Percentiles rank a stretch among this genome's conserved stretches.
Evolutionary conservation across 2,113 vertebrate genomes (phyloP).

Genomic region (Electrona antarctica): DNA sequence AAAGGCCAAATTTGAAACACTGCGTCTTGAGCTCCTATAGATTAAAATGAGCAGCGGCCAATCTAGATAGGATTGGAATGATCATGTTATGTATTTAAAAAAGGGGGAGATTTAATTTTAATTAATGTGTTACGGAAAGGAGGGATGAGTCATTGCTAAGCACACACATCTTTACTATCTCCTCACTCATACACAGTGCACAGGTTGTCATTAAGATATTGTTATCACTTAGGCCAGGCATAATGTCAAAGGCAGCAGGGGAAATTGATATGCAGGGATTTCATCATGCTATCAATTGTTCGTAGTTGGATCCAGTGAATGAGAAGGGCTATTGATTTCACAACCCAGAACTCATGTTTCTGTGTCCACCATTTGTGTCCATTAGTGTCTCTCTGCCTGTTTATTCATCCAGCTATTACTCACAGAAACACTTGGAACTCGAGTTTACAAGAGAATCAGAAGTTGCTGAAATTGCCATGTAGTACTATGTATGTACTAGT

Average conservation of each 20-base stretch:
- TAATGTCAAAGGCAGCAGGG: constrained; percentile 32
- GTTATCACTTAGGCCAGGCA: constrained; percentile 54
- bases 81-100: constrained; percentile 22
- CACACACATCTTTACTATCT: constrained; percentile 42
- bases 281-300: constrained; percentile 18
- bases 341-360: constrained; percentile 1
- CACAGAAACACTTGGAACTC: too few species aligned
- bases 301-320: constrained; percentile 29
- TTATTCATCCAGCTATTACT: background rate
- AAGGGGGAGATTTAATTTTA: constrained; percentile 28
- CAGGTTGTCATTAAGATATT: constrained; percentile 22
- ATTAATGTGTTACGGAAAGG: constrained; percentile 22
- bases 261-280: constrained; percentile 57
- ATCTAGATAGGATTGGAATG: constrained; percentile 30
- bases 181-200: constrained; percentile 37
- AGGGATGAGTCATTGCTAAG: constrained; percentile 32
- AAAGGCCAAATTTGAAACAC: constrained; percentile 6
- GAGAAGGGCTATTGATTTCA: constrained; percentile 31
- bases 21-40: background rate
- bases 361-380: background rate
- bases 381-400: background rate
- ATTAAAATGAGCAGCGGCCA: constrained; percentile 8
- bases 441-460: constrained; percentile 4
- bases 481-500: background rate
- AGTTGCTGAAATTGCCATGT: background rate